Evolutionary conservation across 92 coral and sea anemone species (phyloP).

Genomic region (Ricordea florida): DNA sequence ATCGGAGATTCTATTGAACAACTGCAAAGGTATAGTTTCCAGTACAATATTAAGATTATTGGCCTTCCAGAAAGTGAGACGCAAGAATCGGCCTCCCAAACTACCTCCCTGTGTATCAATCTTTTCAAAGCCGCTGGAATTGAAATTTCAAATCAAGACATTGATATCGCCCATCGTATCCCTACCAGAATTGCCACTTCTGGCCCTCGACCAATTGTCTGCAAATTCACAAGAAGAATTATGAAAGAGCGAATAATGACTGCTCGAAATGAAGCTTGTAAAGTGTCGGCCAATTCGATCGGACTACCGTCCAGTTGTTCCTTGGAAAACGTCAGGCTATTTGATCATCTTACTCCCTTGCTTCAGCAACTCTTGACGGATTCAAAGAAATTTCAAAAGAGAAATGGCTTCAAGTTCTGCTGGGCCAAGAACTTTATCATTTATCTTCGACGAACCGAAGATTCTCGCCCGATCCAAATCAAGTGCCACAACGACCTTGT

Average conservation of each 20-base stretch:
- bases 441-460: slow-evolving; percentile 14
- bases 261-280: slow-evolving; percentile 1
- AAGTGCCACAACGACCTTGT: slow-evolving; percentile 12
- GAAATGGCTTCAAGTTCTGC: slow-evolving; percentile 24
- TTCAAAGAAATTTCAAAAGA: slow-evolving; percentile 33
- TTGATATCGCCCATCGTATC: slow-evolving; percentile 44
- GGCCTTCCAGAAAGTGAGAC: too few species aligned
- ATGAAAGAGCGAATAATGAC: slow-evolving; percentile 30
- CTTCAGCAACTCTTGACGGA: slow-evolving; percentile 18
- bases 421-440: slow-evolving; percentile 34
- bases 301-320: slow-evolving; percentile 10
- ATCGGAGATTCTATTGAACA: too few species aligned
- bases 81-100: slow-evolving; percentile 36
- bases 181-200: slow-evolving; percentile 42
- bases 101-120: slow-evolving; percentile 18
- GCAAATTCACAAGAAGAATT: slow-evolving; percentile 30
- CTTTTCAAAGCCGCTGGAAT: slow-evolving; percentile 36
- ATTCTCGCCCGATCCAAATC: slow-evolving; percentile 13
- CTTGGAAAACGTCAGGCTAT: slow-evolving; percentile 1
- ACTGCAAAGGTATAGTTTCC: too few species aligned
- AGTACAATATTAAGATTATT: too few species aligned
- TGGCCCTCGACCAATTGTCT: slow-evolving; percentile 41
- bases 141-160: slow-evolving; percentile 27
- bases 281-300: slow-evolving; percentile 23
- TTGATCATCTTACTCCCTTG: slow-evolving; percentile 41